Conservation (phyloP, 1,140 invertebrate species). For the Drosophila lacteicornis region DNA sequence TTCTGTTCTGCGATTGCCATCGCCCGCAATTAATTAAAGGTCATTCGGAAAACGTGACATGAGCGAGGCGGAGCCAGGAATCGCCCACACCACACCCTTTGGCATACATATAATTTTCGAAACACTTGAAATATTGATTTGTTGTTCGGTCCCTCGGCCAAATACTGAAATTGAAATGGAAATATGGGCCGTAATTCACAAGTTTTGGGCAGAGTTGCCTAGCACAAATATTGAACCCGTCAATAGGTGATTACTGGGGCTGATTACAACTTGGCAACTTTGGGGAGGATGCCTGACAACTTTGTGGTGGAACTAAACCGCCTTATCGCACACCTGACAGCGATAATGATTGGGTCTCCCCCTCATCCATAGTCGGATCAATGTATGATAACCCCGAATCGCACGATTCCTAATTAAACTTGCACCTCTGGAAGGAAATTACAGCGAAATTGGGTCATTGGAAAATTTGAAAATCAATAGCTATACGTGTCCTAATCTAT, state of each 20-base stretch:
- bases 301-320: slow-evolving; percentile 4
- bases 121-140: slow-evolving; percentile 30
- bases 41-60: slow-evolving; percentile 41
- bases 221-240: slow-evolving; percentile 9
- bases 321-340: slow-evolving; percentile 34
- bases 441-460: slow-evolving; percentile 2
- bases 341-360: slow-evolving; percentile 17
- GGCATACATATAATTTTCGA: slow-evolving; percentile 24
- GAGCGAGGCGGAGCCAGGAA: slow-evolving; percentile 19
- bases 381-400: slow-evolving; percentile 20
- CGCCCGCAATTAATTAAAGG: slow-evolving; percentile 51
- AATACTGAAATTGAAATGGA: slow-evolving; percentile 31
- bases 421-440: neutral
- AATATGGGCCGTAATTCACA: slow-evolving; percentile 13
- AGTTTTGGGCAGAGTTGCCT: neutral
- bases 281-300: slow-evolving; percentile 32
- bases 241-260: slow-evolving; percentile 2
- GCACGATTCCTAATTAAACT: neutral
- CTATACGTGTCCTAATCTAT: neutral
- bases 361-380: slow-evolving; percentile 4
- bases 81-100: slow-evolving; percentile 21
- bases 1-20: slow-evolving; percentile 39
- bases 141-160: neutral
- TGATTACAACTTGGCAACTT: slow-evolving; percentile 35
- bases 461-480: slow-evolving; percentile 17